Percentiles rank a stretch among this genome's conserved stretches.
Evolutionary conservation across 2,113 vertebrate species (phyloP).

Genomic region (Varanus komodoensis): DNA sequence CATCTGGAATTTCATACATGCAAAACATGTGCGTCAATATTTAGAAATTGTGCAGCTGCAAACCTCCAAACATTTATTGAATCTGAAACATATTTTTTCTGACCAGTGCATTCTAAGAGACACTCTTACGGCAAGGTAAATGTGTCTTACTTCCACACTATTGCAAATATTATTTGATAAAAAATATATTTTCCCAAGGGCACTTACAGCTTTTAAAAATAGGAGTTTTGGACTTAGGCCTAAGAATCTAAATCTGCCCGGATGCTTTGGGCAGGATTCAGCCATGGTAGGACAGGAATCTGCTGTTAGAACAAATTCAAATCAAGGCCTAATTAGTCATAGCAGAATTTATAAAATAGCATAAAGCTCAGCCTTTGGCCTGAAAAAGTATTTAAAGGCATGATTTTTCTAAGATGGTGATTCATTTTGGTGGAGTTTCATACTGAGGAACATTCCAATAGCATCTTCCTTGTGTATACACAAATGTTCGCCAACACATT

Average conservation of each 20-base stretch:
- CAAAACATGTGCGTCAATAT: neutral
- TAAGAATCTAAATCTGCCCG: neutral
- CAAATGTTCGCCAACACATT: slow-evolving; percentile 58
- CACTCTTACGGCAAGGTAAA: slow-evolving; percentile 2
- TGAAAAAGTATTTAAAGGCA: slow-evolving; percentile 31
- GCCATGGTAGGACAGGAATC: slow-evolving; percentile 15
- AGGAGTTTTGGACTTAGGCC: neutral
- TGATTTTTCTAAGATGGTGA: slow-evolving; percentile 69
- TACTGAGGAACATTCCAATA: slow-evolving; percentile 54
- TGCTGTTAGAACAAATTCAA: neutral
- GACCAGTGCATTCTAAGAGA: neutral
- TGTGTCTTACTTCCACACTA: neutral
- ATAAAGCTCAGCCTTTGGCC: slow-evolving; percentile 2
- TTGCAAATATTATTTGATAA: neutral
- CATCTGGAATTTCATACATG: neutral
- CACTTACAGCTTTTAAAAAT: neutral
- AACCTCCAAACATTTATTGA: neutral
- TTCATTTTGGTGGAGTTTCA: slow-evolving; percentile 73
- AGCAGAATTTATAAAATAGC: slow-evolving; percentile 29
- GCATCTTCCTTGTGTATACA: slow-evolving; percentile 64
- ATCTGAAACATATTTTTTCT: neutral
- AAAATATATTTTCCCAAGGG: neutral
- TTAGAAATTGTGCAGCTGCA: neutral
- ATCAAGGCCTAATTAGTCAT: slow-evolving; percentile 23
- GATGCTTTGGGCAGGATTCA: slow-evolving; percentile 21